Conservation (phyloP, 2,797 vertebrate genomes). For the Pygocentrus nattereri region DNA sequence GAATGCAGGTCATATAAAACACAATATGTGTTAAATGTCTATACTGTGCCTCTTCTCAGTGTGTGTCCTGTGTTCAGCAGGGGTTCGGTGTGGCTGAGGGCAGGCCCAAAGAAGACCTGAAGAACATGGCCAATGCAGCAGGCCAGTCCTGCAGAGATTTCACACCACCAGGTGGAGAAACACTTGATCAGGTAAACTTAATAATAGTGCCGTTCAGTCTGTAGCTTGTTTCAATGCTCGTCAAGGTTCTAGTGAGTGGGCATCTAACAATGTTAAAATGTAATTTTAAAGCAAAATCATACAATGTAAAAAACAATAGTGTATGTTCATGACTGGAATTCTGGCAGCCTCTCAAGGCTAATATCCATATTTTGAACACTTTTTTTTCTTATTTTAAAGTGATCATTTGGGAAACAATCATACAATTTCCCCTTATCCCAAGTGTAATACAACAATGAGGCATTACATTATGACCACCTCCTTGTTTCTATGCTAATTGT, state of each 20-base stretch:
- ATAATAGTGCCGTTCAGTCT: not conserved
- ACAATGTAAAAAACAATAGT: too few species aligned
- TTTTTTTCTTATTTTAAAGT: too few species aligned
- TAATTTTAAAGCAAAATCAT: too few species aligned
- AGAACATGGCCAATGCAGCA: conserved; percentile 90
- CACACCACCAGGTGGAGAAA: conserved; percentile 93
- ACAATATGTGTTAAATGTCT: too few species aligned
- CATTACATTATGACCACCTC: too few species aligned
- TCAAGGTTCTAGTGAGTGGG: not conserved
- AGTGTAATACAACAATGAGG: too few species aligned
- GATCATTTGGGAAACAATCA: too few species aligned
- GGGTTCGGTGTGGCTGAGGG: conserved; percentile 92
- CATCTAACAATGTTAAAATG: not conserved
- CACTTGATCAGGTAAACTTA: conserved; percentile 85
- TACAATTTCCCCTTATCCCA: too few species aligned
- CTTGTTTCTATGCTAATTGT: too few species aligned
- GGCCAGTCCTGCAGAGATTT: conserved; percentile 86
- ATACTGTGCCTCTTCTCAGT: not conserved
- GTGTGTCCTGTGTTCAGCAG: conserved; percentile 67
- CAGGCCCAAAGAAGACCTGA: conserved; percentile 84
- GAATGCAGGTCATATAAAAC: not conserved
- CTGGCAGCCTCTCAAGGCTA: too few species aligned
- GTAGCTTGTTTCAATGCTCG: not conserved
- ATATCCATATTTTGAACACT: too few species aligned
- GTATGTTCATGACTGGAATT: too few species aligned